A percentile compares a stretch with the other conserved stretches of the same genome.
Evolutionary conservation across 2,888 invertebrate genomes (phyloP).

Genomic region (Agrotis exclamationis): DNA sequence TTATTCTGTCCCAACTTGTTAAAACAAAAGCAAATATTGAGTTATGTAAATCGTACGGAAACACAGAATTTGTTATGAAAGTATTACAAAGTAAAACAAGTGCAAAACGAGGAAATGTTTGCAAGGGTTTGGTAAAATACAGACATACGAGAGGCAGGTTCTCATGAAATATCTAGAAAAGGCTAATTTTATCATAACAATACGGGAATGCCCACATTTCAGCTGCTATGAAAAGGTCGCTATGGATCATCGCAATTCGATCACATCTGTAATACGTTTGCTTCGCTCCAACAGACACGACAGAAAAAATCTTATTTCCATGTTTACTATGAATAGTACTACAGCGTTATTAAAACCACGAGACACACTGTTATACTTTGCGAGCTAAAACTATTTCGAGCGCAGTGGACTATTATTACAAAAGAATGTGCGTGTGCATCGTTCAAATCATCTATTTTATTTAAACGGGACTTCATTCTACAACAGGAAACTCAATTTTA

Average conservation of each 20-base stretch:
- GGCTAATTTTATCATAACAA: not conserved
- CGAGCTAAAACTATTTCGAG: conserved; percentile 51
- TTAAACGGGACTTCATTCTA: conserved; percentile 17
- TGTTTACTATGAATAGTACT: conserved; percentile 4
- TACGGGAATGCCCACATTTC: not conserved
- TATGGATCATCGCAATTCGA: conserved; percentile 3
- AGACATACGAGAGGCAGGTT: not conserved
- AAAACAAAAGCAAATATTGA: conserved; percentile 18
- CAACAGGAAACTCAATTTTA: conserved; percentile 12
- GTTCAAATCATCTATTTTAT: conserved; percentile 32
- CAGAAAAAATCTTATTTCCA: not conserved
- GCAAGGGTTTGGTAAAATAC: not conserved
- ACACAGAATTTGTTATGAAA: not conserved
- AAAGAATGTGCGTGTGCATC: conserved; percentile 19
- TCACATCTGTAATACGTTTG: conserved; percentile 8
- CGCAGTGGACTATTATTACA: conserved; percentile 28
- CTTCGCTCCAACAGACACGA: not conserved
- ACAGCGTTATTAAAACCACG: conserved; percentile 30
- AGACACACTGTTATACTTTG: conserved; percentile 16
- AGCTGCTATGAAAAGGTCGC: conserved; percentile 1
- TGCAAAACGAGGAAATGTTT: too few species aligned
- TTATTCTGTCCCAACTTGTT: conserved; percentile 15
- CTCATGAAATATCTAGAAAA: not conserved
- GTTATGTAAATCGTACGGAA: not conserved
- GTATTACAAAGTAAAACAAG: not conserved